Evolutionary conservation across 2,797 vertebrate species (phyloP).

Genomic region (Zalophus californianus): DNA sequence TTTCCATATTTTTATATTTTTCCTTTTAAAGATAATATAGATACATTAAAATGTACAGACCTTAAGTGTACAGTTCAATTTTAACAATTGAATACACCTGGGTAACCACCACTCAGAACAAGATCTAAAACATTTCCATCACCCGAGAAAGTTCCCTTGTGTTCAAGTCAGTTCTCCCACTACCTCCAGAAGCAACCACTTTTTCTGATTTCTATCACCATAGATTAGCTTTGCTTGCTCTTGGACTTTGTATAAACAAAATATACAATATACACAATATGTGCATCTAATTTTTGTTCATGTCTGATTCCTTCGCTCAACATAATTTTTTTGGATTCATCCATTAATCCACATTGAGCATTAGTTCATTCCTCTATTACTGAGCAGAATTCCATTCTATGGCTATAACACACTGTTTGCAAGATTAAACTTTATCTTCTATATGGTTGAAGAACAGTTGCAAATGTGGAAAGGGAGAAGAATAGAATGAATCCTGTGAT

Average conservation of each 20-base stretch:
- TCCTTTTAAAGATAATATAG: not conserved
- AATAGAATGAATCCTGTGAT: not conserved
- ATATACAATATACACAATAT: no score
- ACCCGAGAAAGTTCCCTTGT: not conserved
- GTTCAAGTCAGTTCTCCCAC: not conserved
- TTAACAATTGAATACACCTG: not conserved
- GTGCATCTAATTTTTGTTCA: not conserved
- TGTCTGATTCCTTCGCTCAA: not conserved
- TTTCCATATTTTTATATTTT: not conserved
- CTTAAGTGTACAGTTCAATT: not conserved
- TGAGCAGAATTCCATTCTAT: not conserved
- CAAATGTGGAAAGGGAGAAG: not conserved
- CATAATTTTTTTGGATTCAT: not conserved
- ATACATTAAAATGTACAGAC: not conserved
- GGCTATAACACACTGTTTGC: not conserved
- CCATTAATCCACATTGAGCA: not conserved
- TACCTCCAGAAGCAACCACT: not conserved
- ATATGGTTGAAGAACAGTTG: not conserved
- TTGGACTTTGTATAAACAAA: not conserved
- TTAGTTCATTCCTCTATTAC: not conserved
- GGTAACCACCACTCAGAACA: not conserved
- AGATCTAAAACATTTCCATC: not conserved
- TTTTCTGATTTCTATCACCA: not conserved
- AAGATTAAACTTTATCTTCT: not conserved
- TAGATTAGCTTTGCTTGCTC: not conserved